These are phyloP conservation scores for Amazona finschi DNA, from an alignment of 2,797 vertebrate species.

Conservation along the genomic window DNA sequence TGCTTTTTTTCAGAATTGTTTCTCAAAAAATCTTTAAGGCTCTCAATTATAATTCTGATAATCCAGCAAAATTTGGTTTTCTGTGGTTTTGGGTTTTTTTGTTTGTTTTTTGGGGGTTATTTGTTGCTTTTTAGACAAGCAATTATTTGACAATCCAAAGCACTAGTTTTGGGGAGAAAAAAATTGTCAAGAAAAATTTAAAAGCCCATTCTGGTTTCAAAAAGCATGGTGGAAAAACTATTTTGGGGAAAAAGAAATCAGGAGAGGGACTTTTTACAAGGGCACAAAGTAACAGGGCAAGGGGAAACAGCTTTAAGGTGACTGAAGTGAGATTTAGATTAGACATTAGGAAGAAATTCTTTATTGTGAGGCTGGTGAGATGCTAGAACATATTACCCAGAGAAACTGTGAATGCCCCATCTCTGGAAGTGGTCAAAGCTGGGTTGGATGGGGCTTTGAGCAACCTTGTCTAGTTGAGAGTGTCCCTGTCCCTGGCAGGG, in stretches of 20 bases:
- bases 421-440: too few relatives aligned
- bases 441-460: too few relatives aligned
- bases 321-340: too few relatives aligned
- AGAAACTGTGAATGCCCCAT: too few relatives aligned
- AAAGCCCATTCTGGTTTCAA: not conserved
- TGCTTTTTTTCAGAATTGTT: not conserved
- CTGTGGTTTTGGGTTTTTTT: not conserved
- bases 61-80: not conserved
- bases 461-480: too few relatives aligned
- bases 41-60: not conserved
- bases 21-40: not conserved
- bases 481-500: too few relatives aligned
- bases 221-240: not conserved
- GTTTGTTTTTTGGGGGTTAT: not conserved
- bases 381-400: too few relatives aligned
- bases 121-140: not conserved
- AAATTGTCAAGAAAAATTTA: not conserved
- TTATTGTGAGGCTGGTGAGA: too few relatives aligned
- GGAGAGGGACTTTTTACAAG: too few relatives aligned
- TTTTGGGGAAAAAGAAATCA: not conserved
- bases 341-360: too few relatives aligned
- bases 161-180: not conserved
- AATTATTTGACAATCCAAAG: not conserved
- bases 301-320: too few relatives aligned
- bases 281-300: too few relatives aligned